A percentile compares a stretch with the other conserved stretches of the same genome.
phyloP scores from a whole-genome alignment of 2,888 invertebrate species.

The Ommatoiulus sabulosus region DNA sequence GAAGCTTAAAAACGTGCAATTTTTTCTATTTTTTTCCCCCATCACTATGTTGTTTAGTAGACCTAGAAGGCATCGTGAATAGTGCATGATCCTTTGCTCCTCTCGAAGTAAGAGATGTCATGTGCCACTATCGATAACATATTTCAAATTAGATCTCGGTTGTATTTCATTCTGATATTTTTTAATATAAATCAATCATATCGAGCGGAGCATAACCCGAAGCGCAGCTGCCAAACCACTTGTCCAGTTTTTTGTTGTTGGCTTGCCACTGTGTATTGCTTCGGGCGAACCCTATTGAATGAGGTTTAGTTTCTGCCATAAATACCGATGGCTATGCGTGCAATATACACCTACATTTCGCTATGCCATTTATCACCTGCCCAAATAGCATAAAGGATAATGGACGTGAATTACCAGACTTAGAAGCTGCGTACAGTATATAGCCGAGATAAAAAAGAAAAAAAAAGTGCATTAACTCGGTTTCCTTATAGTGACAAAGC shows the following conservation, averaged over 20 bases:
- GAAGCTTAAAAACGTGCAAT: no score
- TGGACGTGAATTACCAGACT: not conserved
- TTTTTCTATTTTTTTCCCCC: no score
- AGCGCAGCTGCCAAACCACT: slow-evolving; percentile 28
- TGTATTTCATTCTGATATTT: slow-evolving; percentile 27
- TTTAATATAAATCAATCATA: slow-evolving; percentile 34
- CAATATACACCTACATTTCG: not conserved
- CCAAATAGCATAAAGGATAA: not conserved
- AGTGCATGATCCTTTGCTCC: slow-evolving; percentile 12
- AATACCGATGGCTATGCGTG: not conserved
- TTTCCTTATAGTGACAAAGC: not conserved
- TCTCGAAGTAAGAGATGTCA: slow-evolving; percentile 7
- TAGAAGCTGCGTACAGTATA: not conserved
- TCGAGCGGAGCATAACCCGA: slow-evolving; percentile 9
- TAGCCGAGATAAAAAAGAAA: not conserved
- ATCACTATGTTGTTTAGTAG: no score
- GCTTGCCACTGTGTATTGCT: not conserved
- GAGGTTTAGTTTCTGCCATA: slow-evolving; percentile 1
- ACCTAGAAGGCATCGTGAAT: not conserved
- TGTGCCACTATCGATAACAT: slow-evolving; percentile 34
- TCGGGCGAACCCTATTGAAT: not conserved
- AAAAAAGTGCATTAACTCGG: not conserved
- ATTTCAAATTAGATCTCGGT: slow-evolving; percentile 34
- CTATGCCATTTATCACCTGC: not conserved
- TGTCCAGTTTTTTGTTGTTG: not conserved